These are phyloP conservation scores for Camelus dromedarius DNA, from an alignment of 2,113 vertebrate genomes.

Conservation along the genomic window DNA sequence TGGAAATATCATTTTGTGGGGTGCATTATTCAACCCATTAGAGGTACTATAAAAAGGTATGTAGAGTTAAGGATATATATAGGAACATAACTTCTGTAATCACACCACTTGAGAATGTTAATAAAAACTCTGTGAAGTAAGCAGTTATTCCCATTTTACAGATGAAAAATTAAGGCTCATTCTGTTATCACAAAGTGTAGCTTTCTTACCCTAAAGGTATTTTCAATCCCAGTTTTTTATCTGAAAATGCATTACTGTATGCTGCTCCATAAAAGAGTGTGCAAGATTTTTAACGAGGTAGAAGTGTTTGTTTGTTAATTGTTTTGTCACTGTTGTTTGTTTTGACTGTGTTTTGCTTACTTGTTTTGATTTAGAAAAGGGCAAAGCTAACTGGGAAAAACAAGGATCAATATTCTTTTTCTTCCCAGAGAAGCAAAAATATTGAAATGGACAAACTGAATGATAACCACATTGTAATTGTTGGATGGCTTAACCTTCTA, in stretches of 20 bases:
- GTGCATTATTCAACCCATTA: background rate
- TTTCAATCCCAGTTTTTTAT: background rate
- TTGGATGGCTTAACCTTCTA: background rate
- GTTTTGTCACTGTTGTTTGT: background rate
- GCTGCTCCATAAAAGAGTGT: background rate
- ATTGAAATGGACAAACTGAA: background rate
- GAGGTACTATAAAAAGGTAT: background rate
- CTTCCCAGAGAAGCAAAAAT: background rate
- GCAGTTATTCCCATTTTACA: background rate
- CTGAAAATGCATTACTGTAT: background rate
- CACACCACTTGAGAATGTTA: background rate
- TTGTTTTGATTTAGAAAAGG: background rate
- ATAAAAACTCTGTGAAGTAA: background rate
- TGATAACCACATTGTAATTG: background rate
- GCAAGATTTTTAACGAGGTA: background rate
- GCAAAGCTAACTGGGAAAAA: background rate
- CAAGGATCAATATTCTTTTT: background rate
- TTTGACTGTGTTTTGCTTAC: background rate
- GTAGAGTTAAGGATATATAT: background rate
- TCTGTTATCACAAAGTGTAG: background rate
- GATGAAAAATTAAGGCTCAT: background rate
- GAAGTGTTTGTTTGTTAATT: background rate
- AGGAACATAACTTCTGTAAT: background rate
- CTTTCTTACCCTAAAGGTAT: background rate
- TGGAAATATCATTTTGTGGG: background rate